Conservation (phyloP, 2,797 vertebrate genomes). For the Protonibea diacanthus region DNA sequence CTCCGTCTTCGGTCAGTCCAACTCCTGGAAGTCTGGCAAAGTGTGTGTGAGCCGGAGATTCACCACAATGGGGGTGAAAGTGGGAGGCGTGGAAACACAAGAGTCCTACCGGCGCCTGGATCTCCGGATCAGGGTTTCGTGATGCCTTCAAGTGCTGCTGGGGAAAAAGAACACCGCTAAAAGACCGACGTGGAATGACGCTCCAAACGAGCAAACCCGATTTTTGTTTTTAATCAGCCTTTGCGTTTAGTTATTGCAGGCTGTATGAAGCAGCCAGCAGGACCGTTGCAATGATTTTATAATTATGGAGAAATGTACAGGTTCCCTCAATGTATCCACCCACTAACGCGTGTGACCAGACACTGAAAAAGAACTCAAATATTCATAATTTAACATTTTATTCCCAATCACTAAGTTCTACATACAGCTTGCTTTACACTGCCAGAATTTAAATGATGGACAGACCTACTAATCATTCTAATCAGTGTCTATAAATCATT, state of each 20-base stretch:
- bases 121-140: constrained; percentile 77
- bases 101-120: constrained; percentile 80
- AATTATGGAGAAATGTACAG: background rate
- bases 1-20: constrained; percentile 56
- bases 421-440: background rate
- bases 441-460: background rate
- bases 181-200: background rate
- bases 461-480: background rate
- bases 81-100: constrained; percentile 78
- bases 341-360: background rate
- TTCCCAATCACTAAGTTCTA: background rate
- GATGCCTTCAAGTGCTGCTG: constrained; percentile 51
- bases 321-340: background rate
- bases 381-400: no score
- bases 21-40: constrained; percentile 79
- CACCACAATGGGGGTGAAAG: constrained; percentile 87
- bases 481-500: no score
- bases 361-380: background rate
- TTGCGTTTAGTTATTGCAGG: no score
- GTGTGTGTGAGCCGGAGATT: constrained; percentile 81
- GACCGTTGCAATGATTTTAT: background rate
- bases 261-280: background rate
- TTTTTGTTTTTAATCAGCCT: background rate
- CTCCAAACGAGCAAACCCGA: background rate
- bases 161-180: accelerated